phyloP scores from a whole-genome alignment of 1,140 invertebrate species.

The Coptotermes formosanus region DNA sequence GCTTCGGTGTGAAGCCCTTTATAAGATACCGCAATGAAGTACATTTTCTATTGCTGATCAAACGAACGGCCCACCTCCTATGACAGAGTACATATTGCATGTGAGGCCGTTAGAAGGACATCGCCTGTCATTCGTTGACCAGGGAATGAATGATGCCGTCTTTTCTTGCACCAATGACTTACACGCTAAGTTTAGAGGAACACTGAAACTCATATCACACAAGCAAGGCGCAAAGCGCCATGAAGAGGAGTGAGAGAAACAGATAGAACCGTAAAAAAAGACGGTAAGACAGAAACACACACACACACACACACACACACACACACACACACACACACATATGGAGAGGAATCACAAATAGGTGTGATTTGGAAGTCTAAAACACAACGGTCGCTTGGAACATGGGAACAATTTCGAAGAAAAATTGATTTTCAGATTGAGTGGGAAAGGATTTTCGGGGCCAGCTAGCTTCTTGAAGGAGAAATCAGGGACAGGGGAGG shows the following conservation, averaged over 20 bases:
- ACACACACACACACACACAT: neutral
- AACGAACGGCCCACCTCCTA: too few relatives aligned
- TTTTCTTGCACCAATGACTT: neutral
- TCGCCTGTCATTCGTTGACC: neutral
- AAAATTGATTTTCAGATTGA: constrained; percentile 16
- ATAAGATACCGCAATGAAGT: too few relatives aligned
- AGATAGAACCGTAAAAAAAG: neutral
- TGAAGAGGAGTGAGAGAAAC: neutral
- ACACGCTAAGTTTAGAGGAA: neutral
- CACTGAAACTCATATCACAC: neutral
- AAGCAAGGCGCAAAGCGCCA: neutral
- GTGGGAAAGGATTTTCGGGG: neutral
- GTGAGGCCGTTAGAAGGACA: neutral
- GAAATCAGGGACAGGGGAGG: neutral
- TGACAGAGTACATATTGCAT: too few relatives aligned
- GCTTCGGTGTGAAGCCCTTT: too few relatives aligned
- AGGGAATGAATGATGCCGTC: neutral
- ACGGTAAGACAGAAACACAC: neutral
- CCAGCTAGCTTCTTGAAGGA: neutral
- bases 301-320: neutral
- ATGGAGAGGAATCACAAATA: neutral
- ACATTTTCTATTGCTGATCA: too few relatives aligned
- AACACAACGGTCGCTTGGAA: neutral
- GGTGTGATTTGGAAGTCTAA: constrained; percentile 11
- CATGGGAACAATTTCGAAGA: constrained; percentile 9